These are phyloP conservation scores for Scaptomyza parva DNA, from an alignment of 2,888 invertebrate species.

Conservation along the genomic window DNA sequence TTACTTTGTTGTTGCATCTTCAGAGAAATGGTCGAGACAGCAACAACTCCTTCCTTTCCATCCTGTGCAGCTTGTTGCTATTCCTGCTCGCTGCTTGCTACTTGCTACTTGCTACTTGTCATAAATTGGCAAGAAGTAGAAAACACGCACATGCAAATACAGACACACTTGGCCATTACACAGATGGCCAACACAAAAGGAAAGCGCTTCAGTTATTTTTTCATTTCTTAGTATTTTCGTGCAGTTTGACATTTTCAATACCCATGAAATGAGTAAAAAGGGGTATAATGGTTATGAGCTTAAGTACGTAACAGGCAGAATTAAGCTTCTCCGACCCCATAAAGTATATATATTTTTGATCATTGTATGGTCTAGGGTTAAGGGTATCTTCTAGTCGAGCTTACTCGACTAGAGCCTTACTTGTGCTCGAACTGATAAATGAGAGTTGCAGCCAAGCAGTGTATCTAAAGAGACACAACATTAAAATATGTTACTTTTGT, in stretches of 20 bases:
- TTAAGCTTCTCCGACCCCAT: too few relatives aligned
- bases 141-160: constrained; percentile 25
- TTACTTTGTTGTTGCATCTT: constrained; percentile 62
- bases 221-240: constrained; percentile 27
- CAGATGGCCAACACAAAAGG: constrained; percentile 22
- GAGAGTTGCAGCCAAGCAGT: constrained; percentile 6
- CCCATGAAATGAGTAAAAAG: too few relatives aligned
- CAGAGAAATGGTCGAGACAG: constrained; percentile 31
- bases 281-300: too few relatives aligned
- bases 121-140: constrained; percentile 71
- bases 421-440: constrained; percentile 48
- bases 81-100: constrained; percentile 29
- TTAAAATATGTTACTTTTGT: constrained; percentile 14
- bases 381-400: too few relatives aligned
- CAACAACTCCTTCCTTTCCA: not conserved
- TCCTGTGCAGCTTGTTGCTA: constrained; percentile 60
- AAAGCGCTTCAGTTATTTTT: constrained; percentile 21
- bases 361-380: too few relatives aligned
- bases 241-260: constrained; percentile 64
- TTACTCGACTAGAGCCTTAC: too few relatives aligned
- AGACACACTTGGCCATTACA: constrained; percentile 5
- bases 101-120: constrained; percentile 61
- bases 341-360: too few relatives aligned
- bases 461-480: constrained; percentile 17
- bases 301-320: too few relatives aligned